Base-by-base conservation (phyloP, 2,888 invertebrate genomes). In the Blomia tropicalis region DNA sequence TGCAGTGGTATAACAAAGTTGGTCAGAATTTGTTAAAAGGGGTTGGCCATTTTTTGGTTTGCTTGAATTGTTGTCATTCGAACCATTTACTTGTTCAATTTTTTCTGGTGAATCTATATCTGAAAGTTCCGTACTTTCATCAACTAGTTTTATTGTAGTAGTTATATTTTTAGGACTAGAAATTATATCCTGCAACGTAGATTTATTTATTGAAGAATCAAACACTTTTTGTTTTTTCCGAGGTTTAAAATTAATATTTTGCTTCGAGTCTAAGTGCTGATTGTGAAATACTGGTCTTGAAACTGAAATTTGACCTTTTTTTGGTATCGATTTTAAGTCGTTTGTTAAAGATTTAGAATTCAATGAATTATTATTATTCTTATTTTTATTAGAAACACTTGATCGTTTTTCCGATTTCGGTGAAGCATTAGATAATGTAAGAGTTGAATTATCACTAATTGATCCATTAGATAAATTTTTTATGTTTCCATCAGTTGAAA, bases 201-300 rank as follows among this genome's bases (percentile, higher is more conserved):
- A 17, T 17, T 36, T 36, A n/a, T n/a, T n/a, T n/a, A n/a, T n/a
- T n/a, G n/a, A n/a, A n/a, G n/a, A n/a, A n/a, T n/a, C n/a, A n/a
- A n/a, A n/a, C n/a, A n/a, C n/a, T n/a, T n/a, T n/a, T n/a, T n/a
- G n/a, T n/a, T 41, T n/a, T 41, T 41, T 41, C n/a, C n/a, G 14
- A 41, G 41, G 14, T 41, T 41, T 41, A n/a, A n/a, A 41, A n/a
- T n/a, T 41, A n/a, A 14, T 41, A n/a, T n/a, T n/a, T n/a, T n/a
- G n/a, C n/a, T n/a, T 47, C 14, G 51, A 7, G 22, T 47, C n/a
- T 47, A 47, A 27, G n/a, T 47, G 51, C 22, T 47, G 51, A 47
- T 47, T 47, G 14, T 25, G n/a, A 47, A 47, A 47, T 19, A 47
- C 51, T 14, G 51, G 51, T 47, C n/a, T 47, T 11, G 51, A 47